Base-by-base conservation (phyloP, 2,888 invertebrate genomes). In the Caenorhabditis doughertyi region DNA sequence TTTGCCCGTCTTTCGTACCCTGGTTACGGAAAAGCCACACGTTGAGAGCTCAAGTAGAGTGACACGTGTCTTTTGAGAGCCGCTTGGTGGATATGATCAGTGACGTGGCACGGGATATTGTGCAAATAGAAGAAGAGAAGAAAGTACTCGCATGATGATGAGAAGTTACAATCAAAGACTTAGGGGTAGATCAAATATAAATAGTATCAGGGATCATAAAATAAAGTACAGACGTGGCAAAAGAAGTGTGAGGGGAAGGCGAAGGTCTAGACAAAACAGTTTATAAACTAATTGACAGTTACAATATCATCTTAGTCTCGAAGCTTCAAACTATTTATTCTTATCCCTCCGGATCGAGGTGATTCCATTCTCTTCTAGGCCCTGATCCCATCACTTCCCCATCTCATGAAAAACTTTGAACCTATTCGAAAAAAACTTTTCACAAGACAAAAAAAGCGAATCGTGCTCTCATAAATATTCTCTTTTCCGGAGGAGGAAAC, bases 41-140 rank as follows among this genome's bases (percentile, higher is more conserved):
- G 13, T 39, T 3, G 39, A 13, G 39, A 21, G 39, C 60, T 73
- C 62, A 73, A 73, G 39, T 72, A 73, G 72, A 64, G 29, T 51
- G 62, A 72, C 62, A 73, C 72, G 72, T 73, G 72, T 72, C 60
- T 62, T 55, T 47, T 56, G 53, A 71, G 60, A 72, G 72, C 51
- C 58, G 51, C 44, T 29, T 11, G 51, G 25, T 27, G 13, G 60
- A 49, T 64, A 27, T 47, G 60, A 55, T 56, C 27, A 49, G 71
- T 72, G 72, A 72, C 72, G 72, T 72, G 60, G 72, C 72, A 72
- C 51, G 39, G 60, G 58, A 60, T 44, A 70, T 55, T 70, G 70
- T 39, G 72, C 64, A 64, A 73, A 73, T 32, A 73, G 35, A n/a
- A 23, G 25, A 44, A 29, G 18, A 11, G 55, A 55, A n/a, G n/a